Conservation (phyloP, 37 sponge, comb jelly and placozoan species). For the Beroe ovata region DNA sequence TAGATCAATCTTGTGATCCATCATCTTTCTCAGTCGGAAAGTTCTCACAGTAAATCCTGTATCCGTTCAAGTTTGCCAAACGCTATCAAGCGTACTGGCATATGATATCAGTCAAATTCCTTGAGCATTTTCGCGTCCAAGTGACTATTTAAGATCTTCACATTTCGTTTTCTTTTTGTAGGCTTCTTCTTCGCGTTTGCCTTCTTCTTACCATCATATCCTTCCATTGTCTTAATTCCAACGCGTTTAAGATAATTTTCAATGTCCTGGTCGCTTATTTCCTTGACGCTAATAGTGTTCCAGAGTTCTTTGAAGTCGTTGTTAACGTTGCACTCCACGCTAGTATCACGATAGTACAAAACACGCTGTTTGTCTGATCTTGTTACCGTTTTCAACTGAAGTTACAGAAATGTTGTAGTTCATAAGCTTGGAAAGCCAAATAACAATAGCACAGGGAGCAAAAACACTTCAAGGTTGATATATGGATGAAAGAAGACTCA, state of each 20-base stretch:
- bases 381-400: slow-evolving; percentile 55
- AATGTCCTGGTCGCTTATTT: slow-evolving; percentile 44
- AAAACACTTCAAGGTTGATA: no score
- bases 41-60: no score
- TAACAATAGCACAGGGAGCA: no score
- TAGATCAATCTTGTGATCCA: no score
- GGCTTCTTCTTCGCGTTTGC: slow-evolving; percentile 37
- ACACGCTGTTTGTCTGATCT: slow-evolving; percentile 59
- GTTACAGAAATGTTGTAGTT: no score
- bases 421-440: no score
- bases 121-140: slow-evolving; percentile 64
- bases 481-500: background rate
- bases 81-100: no score
- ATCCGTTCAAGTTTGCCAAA: no score
- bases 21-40: no score
- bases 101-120: slow-evolving; percentile 45
- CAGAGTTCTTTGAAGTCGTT: slow-evolving; percentile 22
- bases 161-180: slow-evolving; percentile 39
- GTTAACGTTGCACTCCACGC: background rate
- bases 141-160: slow-evolving; percentile 43
- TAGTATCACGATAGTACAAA: slow-evolving; percentile 32
- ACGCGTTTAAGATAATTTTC: slow-evolving; percentile 58
- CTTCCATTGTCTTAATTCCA: slow-evolving; percentile 45
- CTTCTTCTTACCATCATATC: slow-evolving; percentile 16
- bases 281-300: slow-evolving; percentile 54